Base-by-base conservation (phyloP, 1,140 invertebrate species). In the Cherax destructor region DNA sequence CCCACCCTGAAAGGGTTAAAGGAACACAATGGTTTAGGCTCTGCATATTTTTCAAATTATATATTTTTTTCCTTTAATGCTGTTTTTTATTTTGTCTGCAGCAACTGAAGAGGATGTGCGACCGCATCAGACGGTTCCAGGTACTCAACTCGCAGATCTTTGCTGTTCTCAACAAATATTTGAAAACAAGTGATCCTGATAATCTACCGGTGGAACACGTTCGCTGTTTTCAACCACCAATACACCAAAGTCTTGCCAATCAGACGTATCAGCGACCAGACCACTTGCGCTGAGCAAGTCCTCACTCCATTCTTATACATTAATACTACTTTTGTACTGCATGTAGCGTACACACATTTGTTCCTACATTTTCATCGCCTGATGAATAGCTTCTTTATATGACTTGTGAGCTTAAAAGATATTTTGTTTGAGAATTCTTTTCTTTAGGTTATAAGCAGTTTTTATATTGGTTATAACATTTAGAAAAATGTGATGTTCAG, bases 91-190 rank as follows among this genome's bases (percentile, higher is more conserved):
- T 30, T 11, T 2, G 2, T 30, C 24, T 74, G 49, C 94, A 99
- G 98, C 97, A 97, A 93, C 95, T 99, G 93, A 99, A 99, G 94
- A 96, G 97, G 88, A 99, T 99, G 98, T 98, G 99, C 79, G 99
- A 99, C 95, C 96, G 99, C 92, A 99, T 99, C 93, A 96, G 99
- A 83, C 96, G 99, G 87, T 99, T 99, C 95, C 99, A 99, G 95
- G 98, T 99, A 89, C 95, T 99, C 74, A 99, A 99, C 95, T 99
- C 98, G 79, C 99, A 99, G 95, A 99, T 99, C 91, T 99, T 99
- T 95, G 98, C 98, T 30, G 97, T 99, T 74, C 95, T 99, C 52
- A 98, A 99, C 95, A 99, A 99, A 94, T 99, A 99, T 95, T 95
- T 99, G 61, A 98, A 98, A 94, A 97, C 97, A 52, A 96, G 96